Evolutionary conservation across 2,797 vertebrate species (phyloP).

Genomic region (Lagodon rhomboides): DNA sequence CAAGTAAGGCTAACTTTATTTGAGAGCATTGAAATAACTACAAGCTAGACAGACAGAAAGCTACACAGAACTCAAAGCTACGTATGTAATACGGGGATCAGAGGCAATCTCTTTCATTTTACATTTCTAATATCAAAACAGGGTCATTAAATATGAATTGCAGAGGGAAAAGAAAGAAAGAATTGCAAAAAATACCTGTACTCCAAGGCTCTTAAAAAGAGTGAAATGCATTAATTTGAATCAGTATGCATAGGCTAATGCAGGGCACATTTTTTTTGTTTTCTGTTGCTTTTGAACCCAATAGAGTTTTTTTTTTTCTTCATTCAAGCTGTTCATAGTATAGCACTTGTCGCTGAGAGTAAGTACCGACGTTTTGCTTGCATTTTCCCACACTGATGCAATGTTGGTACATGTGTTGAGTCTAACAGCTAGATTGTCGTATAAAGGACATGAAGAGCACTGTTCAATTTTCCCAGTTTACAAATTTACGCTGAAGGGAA

Average conservation of each 20-base stretch:
- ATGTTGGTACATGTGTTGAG: slow-evolving; percentile 91
- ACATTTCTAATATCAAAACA: slow-evolving; percentile 77
- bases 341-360: slow-evolving; percentile 90
- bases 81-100: slow-evolving; percentile 52
- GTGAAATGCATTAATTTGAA: slow-evolving; percentile 60
- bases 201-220: slow-evolving; percentile 70
- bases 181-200: slow-evolving; percentile 63
- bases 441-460: slow-evolving; percentile 97
- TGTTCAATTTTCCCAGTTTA: slow-evolving; percentile 99
- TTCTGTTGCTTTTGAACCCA: slow-evolving; percentile 89
- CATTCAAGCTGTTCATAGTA: slow-evolving; percentile 83
- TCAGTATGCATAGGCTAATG: slow-evolving; percentile 76
- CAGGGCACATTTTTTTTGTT: slow-evolving; percentile 82
- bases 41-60: slow-evolving; percentile 77
- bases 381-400: slow-evolving; percentile 72
- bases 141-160: slow-evolving; percentile 92
- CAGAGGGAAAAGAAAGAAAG: slow-evolving; percentile 61
- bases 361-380: slow-evolving; percentile 89
- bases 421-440: slow-evolving; percentile 93
- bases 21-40: slow-evolving; percentile 74
- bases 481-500: slow-evolving; percentile 93
- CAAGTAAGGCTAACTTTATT: slow-evolving; percentile 65
- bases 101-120: slow-evolving; percentile 70
- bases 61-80: slow-evolving; percentile 73
- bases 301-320: slow-evolving; percentile 79